phyloP scores from a whole-genome alignment of 2,113 vertebrate genomes.

The Cryptotis parvus region DNA sequence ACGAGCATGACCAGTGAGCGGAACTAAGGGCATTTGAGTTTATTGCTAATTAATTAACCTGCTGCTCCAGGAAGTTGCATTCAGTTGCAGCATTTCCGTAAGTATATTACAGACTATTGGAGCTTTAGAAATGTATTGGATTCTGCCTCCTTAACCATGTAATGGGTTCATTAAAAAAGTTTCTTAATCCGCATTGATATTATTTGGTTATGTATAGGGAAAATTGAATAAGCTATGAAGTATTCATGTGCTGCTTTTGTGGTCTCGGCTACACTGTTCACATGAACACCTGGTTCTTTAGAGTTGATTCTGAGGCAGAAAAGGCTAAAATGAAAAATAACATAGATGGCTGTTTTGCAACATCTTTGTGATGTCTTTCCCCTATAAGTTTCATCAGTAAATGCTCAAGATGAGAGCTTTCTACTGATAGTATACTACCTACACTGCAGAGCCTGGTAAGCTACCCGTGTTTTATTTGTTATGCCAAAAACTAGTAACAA shows the following conservation, averaged over 20 bases:
- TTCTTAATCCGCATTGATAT: not conserved
- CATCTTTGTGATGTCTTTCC: too few species aligned
- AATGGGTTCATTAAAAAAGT: conserved; percentile 12
- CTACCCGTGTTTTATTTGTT: too few species aligned
- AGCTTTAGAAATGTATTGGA: not conserved
- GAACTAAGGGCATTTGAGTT: not conserved
- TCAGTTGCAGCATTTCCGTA: not conserved
- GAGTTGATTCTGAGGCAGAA: conserved; percentile 23
- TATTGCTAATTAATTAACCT: not conserved
- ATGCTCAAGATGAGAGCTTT: too few species aligned
- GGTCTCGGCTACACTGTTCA: conserved; percentile 2
- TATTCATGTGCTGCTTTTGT: not conserved
- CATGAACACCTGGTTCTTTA: conserved; percentile 44
- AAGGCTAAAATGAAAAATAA: conserved; percentile 47
- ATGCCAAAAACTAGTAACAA: too few species aligned
- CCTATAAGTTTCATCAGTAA: too few species aligned
- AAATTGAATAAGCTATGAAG: not conserved
- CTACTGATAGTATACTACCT: too few species aligned
- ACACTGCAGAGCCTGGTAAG: too few species aligned
- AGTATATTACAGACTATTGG: not conserved
- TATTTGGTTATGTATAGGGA: not conserved
- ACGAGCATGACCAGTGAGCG: not conserved
- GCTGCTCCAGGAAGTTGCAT: not conserved
- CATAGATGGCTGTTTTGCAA: not conserved
- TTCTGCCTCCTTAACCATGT: not conserved